Evolutionary conservation across 2,888 invertebrate genomes (phyloP), one percentile per base, ranked within the genome.

Genomic region (Temnothorax unifasciatus): DNA sequence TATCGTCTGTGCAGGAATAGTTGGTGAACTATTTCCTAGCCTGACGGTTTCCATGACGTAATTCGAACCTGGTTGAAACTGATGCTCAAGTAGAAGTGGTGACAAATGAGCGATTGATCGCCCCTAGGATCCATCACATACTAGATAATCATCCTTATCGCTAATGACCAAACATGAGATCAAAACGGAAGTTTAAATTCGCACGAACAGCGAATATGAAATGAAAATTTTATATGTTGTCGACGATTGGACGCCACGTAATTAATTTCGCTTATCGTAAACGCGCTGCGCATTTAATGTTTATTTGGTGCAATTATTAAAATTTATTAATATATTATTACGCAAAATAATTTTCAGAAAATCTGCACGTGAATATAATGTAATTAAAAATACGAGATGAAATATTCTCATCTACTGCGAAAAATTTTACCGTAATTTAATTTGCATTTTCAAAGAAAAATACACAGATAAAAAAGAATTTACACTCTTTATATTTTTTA

Each of bases 91-190:
- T 71, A 81, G 8, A 15, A 34, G 0, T 59, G 21, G 21, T 59
- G 59, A 81, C 79, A 73, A 81, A 81, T 81, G 73, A 81, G 79
- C 73, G 79, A 71, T 81, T 81, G 73, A 81, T 81, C 25, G 71
- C 13, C 38, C 11, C 34, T 34, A 57, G 41, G 44, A 71, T 81
- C 18, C 38, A 34, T 25, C 25, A 71, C 18, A 13, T 50, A 41
- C 3, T 29, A 50, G 21, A 47, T 71, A 71, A 61, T 59, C 13
- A 54, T 59, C 21, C 21, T 59, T 59, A 38, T 71, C 57, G 11
- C 21, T 34, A 71, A 59, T 59, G 59, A 50, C 25, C 38, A 47
- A 50, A 47, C 4, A 25, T 11, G 21, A 68, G 9, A 5, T 59
- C 4, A 13, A 34, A 34, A 38, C 11, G 59, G 18, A 18, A 54